phyloP scores from a whole-genome alignment of 2,888 invertebrate genomes.

The Anticlea derivata region DNA sequence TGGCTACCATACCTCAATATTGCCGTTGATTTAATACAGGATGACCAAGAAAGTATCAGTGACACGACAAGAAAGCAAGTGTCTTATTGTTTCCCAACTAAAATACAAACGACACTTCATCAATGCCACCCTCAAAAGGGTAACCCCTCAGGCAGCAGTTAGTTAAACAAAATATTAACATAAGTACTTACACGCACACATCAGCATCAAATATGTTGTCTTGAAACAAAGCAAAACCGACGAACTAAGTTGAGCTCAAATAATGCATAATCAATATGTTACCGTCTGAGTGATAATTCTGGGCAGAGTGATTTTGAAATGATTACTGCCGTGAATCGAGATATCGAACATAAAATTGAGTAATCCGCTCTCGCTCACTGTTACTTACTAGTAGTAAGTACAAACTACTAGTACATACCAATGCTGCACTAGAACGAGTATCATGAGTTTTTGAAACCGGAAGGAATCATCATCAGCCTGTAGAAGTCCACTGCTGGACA shows the following conservation, averaged over 20 bases:
- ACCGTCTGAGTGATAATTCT: background rate
- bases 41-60: too few species aligned
- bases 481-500: too few species aligned
- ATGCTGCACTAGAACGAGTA: too few species aligned
- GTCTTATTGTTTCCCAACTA: background rate
- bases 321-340: too few species aligned
- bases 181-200: conserved; percentile 19
- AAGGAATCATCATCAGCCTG: too few species aligned
- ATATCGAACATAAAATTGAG: too few species aligned
- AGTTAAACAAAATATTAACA: conserved; percentile 29
- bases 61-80: background rate
- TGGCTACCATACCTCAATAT: too few species aligned
- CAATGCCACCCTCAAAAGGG: conserved; percentile 19
- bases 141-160: conserved; percentile 13
- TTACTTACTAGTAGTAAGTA: too few species aligned
- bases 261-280: conserved; percentile 68
- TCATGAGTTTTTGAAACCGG: too few species aligned
- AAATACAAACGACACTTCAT: conserved; percentile 5
- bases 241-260: conserved; percentile 52
- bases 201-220: conserved; percentile 32
- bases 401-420: too few species aligned
- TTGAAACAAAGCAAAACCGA: conserved; percentile 39
- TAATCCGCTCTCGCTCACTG: too few species aligned
- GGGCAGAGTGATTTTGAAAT: background rate
- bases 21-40: too few species aligned